Evolutionary conservation across 2,797 vertebrate species (phyloP).

Genomic region (Pteronotus mesoamericanus): DNA sequence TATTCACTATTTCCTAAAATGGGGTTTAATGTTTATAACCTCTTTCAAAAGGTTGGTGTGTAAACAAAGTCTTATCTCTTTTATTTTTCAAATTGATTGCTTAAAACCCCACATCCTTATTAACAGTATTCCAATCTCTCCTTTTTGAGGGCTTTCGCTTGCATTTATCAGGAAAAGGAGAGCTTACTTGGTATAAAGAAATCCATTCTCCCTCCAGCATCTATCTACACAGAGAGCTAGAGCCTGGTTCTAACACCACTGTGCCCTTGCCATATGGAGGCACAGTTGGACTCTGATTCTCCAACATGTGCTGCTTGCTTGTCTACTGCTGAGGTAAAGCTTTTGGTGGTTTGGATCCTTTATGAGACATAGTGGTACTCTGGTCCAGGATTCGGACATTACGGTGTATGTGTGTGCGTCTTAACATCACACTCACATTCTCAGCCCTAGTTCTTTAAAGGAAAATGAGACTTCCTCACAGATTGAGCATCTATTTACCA

Average conservation of each 20-base stretch:
- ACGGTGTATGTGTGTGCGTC: not conserved
- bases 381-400: not conserved
- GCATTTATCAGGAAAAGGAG: not conserved
- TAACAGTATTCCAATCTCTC: not conserved
- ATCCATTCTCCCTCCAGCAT: not conserved
- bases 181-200: not conserved
- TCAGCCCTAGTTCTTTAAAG: not conserved
- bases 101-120: not conserved
- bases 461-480: conserved; percentile 5
- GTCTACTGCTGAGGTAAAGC: not conserved
- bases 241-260: not conserved
- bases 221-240: not conserved
- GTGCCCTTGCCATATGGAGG: not conserved
- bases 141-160: not conserved
- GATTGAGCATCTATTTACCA: not conserved
- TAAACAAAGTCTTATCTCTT: not conserved
- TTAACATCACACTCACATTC: not conserved
- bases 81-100: not conserved
- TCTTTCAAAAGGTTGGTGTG: not conserved
- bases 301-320: not conserved
- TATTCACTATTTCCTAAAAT: not conserved
- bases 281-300: not conserved
- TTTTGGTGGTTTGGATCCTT: not conserved
- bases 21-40: not conserved
- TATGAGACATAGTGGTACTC: not conserved